Base-by-base conservation (phyloP, 2,888 invertebrate genomes). In the Phragmatobia fuliginosa region DNA sequence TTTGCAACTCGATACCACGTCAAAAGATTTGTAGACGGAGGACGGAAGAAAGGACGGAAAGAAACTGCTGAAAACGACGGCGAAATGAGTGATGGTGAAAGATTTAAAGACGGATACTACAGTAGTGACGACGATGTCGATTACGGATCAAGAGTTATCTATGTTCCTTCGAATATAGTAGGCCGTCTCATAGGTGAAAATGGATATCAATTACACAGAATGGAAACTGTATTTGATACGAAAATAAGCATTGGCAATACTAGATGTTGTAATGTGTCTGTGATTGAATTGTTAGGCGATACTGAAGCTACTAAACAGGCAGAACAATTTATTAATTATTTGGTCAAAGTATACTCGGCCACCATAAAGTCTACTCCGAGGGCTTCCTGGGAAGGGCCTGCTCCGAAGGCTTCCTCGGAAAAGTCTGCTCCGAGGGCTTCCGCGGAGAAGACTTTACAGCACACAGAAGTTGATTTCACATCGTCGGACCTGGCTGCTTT, bases 171-270 rank as follows among this genome's bases (percentile, higher is more conserved):
- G 0, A 81, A 87, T 66, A 92, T 91, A 86, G 95, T 96, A 14
- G 96, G 96, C 0, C 92, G 94, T 63, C 93, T 96, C 62, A 97
- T 97, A 74, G 99, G 99, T 5, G 97, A 96, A 85, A 97, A 97
- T n/a, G 99, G 99, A 1, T 95, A 96, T 0, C 98, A 98, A 92
- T 98, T 99, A 76, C 96, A 96, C 78, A 98, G 98, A 76, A 92
- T 99, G 0, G 96, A 98, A 88, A 96, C 94, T 73, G 96, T 97
- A 84, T 97, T 97, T 68, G 96, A 97, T 8, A 96, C 98, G 0
- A 96, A 96, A 84, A 96, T 99, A n/a, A 96, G 96, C 84, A 96
- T 97, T 73, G 93, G 92, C 31, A 91, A 93, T 75, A 88, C 91
- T 18, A 90, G n/a, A n/a, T n/a, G n/a, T n/a, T n/a, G n/a, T n/a